phyloP scores from a whole-genome alignment of 2,888 invertebrate genomes.

The Trichopoda pennipes region DNA sequence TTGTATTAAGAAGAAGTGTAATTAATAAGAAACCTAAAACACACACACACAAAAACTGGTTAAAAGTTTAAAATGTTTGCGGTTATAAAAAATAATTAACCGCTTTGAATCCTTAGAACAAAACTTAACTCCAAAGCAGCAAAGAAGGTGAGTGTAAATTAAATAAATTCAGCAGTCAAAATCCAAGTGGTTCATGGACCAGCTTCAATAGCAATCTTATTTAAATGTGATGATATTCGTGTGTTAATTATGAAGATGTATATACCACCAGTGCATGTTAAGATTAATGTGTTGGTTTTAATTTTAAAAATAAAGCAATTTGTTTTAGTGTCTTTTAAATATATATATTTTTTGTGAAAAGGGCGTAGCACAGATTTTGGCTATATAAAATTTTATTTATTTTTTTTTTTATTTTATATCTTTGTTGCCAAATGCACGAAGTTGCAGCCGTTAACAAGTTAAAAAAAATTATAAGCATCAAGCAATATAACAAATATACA shows the following conservation, averaged over 20 bases:
- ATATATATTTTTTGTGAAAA: conserved; percentile 14
- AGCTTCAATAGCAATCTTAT: background rate
- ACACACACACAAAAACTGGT: background rate
- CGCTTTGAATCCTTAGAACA: conserved; percentile 9
- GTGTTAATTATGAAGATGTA: no score
- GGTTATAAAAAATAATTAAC: background rate
- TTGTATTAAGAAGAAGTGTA: conserved; percentile 6
- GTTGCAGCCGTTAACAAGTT: background rate
- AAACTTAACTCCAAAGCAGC: background rate
- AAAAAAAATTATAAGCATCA: background rate
- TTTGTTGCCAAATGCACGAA: conserved; percentile 23
- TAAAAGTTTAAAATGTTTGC: conserved; percentile 10
- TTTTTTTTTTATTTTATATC: no score
- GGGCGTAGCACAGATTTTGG: conserved; percentile 29
- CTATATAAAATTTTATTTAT: background rate
- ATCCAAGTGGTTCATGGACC: background rate
- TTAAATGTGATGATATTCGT: no score
- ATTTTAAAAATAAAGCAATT: background rate
- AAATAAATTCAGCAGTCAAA: background rate
- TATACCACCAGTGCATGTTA: no score
- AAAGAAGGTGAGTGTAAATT: conserved; percentile 37
- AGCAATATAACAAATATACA: background rate
- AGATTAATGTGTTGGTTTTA: background rate
- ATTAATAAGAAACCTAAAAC: background rate
- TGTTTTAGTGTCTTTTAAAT: background rate